Percentiles rank a stretch among this genome's conserved stretches.
These are phyloP conservation scores for Silurus glanis DNA, from an alignment of 2,113 vertebrate species.

Conservation along the genomic window DNA sequence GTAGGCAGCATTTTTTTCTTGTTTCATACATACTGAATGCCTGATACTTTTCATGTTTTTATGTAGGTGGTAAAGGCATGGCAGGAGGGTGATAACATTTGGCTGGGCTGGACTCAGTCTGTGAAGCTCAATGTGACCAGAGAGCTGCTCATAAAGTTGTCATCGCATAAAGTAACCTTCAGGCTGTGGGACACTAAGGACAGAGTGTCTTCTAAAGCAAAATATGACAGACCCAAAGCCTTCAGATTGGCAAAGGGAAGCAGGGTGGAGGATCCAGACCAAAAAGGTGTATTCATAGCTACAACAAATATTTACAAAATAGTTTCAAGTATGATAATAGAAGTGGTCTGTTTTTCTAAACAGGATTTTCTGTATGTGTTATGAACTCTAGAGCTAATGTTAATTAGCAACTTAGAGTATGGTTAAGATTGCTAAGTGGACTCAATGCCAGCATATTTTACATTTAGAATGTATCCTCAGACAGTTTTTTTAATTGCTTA, in stretches of 20 bases:
- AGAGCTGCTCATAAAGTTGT: slow-evolving; percentile 73
- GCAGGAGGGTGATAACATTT: slow-evolving; percentile 74
- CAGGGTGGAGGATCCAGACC: slow-evolving; percentile 44
- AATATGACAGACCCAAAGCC: slow-evolving; percentile 60
- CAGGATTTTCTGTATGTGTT: slow-evolving; percentile 8
- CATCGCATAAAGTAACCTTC: slow-evolving; percentile 73
- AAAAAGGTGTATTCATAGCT: slow-evolving; percentile 55
- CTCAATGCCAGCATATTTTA: background rate
- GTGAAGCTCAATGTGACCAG: slow-evolving; percentile 69
- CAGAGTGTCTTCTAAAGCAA: slow-evolving; percentile 67
- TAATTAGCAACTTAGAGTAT: slow-evolving; percentile 13
- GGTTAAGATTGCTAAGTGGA: background rate
- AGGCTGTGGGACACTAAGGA: slow-evolving; percentile 76
- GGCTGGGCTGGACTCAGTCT: slow-evolving; percentile 78
- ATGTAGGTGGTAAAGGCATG: slow-evolving; percentile 73
- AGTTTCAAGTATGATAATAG: slow-evolving; percentile 2
- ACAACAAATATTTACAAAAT: background rate
- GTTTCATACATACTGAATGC: background rate
- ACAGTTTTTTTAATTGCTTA: background rate
- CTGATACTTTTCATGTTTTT: background rate
- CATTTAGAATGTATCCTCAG: background rate
- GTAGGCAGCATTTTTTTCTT: background rate
- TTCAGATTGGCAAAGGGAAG: slow-evolving; percentile 50
- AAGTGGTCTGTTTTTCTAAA: background rate
- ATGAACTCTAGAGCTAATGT: slow-evolving; percentile 4